These are phyloP conservation scores for Rhadinocentrus ornatus DNA, from an alignment of 2,797 vertebrate genomes.

Conservation along the genomic window DNA sequence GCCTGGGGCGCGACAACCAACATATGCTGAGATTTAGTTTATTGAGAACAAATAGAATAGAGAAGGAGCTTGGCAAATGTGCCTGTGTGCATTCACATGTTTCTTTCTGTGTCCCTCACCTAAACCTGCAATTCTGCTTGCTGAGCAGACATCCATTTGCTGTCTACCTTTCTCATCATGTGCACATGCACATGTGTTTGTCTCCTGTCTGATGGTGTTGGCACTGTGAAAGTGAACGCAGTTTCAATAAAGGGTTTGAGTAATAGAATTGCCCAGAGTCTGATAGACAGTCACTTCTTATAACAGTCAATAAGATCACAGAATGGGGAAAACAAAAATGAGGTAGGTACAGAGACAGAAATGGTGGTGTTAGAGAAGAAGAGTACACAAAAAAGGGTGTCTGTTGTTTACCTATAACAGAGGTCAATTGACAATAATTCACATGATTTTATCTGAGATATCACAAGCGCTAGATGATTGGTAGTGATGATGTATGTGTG, in stretches of 20 bases:
- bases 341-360: conserved; percentile 25
- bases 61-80: conserved; percentile 5
- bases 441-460: background rate
- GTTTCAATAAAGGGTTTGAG: conserved; percentile 57
- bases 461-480: background rate
- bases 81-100: background rate
- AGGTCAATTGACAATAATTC: conserved; percentile 6
- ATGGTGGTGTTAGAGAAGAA: background rate
- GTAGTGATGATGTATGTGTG: background rate
- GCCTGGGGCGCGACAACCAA: conserved; percentile 48
- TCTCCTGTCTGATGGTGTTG: conserved; percentile 19
- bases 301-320: conserved; percentile 60
- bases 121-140: conserved; percentile 14
- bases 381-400: background rate
- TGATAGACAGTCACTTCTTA: conserved; percentile 76
- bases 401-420: conserved; percentile 5
- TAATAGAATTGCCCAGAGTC: conserved; percentile 71
- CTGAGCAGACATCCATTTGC: conserved; percentile 21
- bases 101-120: conserved; percentile 2
- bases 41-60: conserved; percentile 45
- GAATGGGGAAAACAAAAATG: conserved; percentile 31
- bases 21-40: conserved; percentile 64
- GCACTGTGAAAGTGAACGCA: conserved; percentile 42
- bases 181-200: background rate
- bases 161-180: conserved; percentile 6